Conservation (phyloP, 2,888 invertebrate species). For the Himalopsyche tibetana region DNA sequence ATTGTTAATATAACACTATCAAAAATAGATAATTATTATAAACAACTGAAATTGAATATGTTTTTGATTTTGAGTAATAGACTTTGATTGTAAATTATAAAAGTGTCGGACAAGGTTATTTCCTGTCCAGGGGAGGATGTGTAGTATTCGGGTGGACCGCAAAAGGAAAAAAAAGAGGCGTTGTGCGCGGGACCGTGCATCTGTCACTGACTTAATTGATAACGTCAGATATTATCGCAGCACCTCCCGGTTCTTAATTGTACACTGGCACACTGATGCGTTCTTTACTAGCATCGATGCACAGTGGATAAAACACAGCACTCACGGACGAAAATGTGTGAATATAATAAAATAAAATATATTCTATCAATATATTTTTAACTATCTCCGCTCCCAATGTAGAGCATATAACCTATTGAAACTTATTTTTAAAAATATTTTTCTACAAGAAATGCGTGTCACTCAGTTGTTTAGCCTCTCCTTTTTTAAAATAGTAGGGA, state of each 20-base stretch:
- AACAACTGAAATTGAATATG: no score
- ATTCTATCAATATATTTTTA: no score
- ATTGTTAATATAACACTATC: no score
- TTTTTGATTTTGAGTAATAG: neutral
- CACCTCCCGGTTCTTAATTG: slow-evolving; percentile 65
- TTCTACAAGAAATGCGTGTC: no score
- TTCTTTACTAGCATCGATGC: neutral
- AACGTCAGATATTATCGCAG: slow-evolving; percentile 63
- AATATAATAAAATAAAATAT: no score
- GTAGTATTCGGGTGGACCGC: slow-evolving; percentile 35
- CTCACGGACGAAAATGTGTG: no score
- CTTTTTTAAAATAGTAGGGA: no score
- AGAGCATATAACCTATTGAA: no score
- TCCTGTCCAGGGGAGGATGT: slow-evolving; percentile 3
- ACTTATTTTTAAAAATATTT: no score
- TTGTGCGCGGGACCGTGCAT: slow-evolving; percentile 57
- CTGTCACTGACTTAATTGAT: slow-evolving; percentile 64
- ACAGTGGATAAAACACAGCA: slow-evolving; percentile 14
- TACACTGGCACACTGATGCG: slow-evolving; percentile 53
- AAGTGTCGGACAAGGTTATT: slow-evolving; percentile 39
- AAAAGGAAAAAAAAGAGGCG: slow-evolving; percentile 48
- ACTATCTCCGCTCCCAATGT: no score
- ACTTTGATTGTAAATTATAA: neutral
- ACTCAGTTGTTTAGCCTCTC: no score
- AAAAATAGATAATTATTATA: no score